A percentile compares a stretch with the other conserved stretches of the same genome.
Evolutionary conservation across 1,140 invertebrate species (phyloP).

Genomic region (Harpegnathos saltator): DNA sequence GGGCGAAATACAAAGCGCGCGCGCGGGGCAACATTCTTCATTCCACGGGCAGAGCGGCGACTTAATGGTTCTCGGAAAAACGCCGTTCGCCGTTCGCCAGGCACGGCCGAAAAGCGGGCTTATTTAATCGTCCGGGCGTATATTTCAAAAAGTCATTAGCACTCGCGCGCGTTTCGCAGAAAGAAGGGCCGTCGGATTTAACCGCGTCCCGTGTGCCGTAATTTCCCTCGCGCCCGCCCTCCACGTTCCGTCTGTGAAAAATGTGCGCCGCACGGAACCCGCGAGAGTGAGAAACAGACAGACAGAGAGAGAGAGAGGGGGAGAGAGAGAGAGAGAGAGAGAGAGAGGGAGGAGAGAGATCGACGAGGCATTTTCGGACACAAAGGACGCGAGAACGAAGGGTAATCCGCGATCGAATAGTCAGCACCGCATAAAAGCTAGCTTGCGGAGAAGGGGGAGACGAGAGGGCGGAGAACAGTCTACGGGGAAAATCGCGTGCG

Average conservation of each 20-base stretch:
- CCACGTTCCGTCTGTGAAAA: constrained; percentile 40
- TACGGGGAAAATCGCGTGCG: constrained; percentile 18
- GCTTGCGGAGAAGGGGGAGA: neutral
- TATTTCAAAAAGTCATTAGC: constrained; percentile 61
- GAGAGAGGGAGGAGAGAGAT: constrained; percentile 3
- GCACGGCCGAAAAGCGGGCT: constrained; percentile 34
- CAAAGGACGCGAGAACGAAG: constrained; percentile 26
- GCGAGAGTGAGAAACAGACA: too few species aligned
- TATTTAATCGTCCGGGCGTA: constrained; percentile 49
- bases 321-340: too few species aligned
- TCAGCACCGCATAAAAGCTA: neutral
- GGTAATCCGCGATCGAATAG: constrained; percentile 48
- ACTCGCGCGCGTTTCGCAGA: constrained; percentile 55
- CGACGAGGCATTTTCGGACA: constrained; percentile 42
- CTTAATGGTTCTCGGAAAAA: constrained; percentile 46
- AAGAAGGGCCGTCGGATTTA: constrained; percentile 58
- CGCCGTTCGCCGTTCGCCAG: neutral
- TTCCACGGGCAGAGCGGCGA: neutral
- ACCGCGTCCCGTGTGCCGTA: constrained; percentile 40
- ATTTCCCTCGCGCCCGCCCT: constrained; percentile 43
- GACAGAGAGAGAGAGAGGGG: too few species aligned
- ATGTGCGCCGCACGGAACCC: constrained; percentile 37
- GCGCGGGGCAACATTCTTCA: neutral
- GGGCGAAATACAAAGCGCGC: neutral
- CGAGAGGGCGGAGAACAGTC: neutral